These are phyloP conservation scores for Zaprionus tsacasi DNA, from an alignment of 1,140 invertebrate genomes.

Conservation along the genomic window DNA sequence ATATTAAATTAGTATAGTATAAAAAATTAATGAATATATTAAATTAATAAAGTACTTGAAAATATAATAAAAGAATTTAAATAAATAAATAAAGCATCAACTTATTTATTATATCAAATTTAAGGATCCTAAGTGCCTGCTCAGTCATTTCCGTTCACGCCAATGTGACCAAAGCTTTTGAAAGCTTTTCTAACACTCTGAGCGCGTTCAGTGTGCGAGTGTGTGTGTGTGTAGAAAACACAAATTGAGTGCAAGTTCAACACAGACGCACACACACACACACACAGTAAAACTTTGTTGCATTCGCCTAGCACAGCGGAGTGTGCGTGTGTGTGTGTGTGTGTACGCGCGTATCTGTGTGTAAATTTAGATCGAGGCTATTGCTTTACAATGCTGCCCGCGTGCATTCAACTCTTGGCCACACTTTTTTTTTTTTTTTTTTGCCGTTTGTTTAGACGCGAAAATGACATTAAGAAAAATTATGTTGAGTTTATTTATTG, in stretches of 20 bases:
- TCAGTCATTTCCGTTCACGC: constrained; percentile 51
- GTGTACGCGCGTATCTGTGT: constrained; percentile 61
- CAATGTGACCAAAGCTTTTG: constrained; percentile 4
- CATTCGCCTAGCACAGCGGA: constrained; percentile 18
- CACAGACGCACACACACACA: constrained; percentile 39
- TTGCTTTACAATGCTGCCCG: constrained; percentile 79
- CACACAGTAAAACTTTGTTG: constrained; percentile 9
- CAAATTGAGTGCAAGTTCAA: constrained; percentile 79
- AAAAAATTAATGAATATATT: no score
- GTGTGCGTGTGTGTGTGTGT: constrained; percentile 46
- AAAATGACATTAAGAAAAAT: constrained; percentile 63
- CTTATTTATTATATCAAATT: not conserved
- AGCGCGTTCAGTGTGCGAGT: not conserved
- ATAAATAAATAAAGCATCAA: not conserved
- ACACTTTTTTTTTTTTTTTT: constrained; percentile 20
- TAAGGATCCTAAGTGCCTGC: not conserved
- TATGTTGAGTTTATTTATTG: constrained; percentile 77
- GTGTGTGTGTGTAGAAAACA: constrained; percentile 26
- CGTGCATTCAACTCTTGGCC: constrained; percentile 74
- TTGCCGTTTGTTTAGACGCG: constrained; percentile 38
- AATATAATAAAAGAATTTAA: not conserved
- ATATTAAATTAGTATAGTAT: no score
- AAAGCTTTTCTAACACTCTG: constrained; percentile 6
- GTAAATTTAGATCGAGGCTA: constrained; percentile 83
- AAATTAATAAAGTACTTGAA: no score